A percentile compares a stretch with the other conserved stretches of the same genome.
Evolutionary conservation across 2,797 vertebrate species (phyloP).

Genomic region (Benthosema pterotum): DNA sequence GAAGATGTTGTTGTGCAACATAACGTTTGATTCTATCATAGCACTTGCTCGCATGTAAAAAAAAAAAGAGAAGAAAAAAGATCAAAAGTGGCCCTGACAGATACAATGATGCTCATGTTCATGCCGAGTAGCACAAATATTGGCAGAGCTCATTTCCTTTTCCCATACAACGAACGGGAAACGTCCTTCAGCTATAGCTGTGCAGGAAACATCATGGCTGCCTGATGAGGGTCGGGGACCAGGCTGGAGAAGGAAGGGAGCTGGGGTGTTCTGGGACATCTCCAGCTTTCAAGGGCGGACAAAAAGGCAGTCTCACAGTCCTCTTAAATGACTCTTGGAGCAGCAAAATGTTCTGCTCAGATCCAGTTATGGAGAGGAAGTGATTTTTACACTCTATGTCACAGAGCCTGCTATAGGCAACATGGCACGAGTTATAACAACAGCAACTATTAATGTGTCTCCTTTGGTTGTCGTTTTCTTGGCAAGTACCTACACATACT

Average conservation of each 20-base stretch:
- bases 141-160: constrained; percentile 81
- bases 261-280: constrained; percentile 50
- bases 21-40: neutral
- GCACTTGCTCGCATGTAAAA: neutral
- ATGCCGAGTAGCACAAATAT: constrained; percentile 57
- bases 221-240: constrained; percentile 44
- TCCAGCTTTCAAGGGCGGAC: constrained; percentile 68
- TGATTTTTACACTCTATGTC: neutral
- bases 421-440: neutral
- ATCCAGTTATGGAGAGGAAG: neutral
- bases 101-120: constrained; percentile 45
- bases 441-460: too few species aligned
- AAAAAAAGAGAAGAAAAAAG: too few species aligned
- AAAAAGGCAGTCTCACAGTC: constrained; percentile 21
- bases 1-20: neutral
- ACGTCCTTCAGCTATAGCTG: constrained; percentile 63
- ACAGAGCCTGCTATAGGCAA: constrained; percentile 1
- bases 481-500: neutral
- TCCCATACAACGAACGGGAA: constrained; percentile 75
- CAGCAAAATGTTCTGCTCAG: neutral
- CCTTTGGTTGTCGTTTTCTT: neutral
- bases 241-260: constrained; percentile 54
- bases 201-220: constrained; percentile 57
- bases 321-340: neutral
- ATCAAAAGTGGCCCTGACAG: neutral